Base-by-base conservation (phyloP, 2,888 invertebrate genomes). In the Callinectes sapidus region DNA sequence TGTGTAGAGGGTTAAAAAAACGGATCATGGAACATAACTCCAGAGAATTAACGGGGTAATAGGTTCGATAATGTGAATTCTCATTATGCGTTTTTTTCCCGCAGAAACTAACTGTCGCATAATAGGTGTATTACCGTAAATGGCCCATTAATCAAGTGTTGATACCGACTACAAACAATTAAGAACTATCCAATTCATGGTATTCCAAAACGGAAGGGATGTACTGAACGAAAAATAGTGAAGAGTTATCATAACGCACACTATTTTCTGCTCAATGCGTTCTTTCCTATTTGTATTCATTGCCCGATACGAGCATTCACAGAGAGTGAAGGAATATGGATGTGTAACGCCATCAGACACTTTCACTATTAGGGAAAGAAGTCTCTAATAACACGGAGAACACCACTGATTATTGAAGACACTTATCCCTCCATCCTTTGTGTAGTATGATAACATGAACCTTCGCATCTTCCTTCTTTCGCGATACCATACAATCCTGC, bases 361-460 rank as follows among this genome's bases (percentile, higher is more conserved):
- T 32, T 10, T 13, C 77, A 35, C 32, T 16, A 81, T 32, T 81
- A 81, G 14, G 81, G 81, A 14, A 81, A 81, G 35, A 81, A 10
- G 81, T 32, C 81, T 8, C 81, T 81, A 81, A 81, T 32, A 81
- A 81, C 35, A 81, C 81, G 18, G 35, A n/a, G 81, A 35, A 35
- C 81, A 81, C 16, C 81, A 81, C 35, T 81, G 81, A 81, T 81
- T 81, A 81, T 81, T 81, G 81, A 81, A 81, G 81, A 81, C 81
- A 32, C 81, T 81, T 81, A 81, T 81, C 81, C 81, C 81, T 13
- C 81, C 81, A 81, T 35, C 81, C 81, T 81, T 35, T 16, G 81
- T 35, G 81, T 35, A 16, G 81, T 81, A 81, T 81, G 81, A 81
- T 81, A 81, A 81, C 81, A 81, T 16, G 35, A 35, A 35, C 35